phyloP scores from a whole-genome alignment of 2,797 vertebrate species.

The Telmatherina bonti region DNA sequence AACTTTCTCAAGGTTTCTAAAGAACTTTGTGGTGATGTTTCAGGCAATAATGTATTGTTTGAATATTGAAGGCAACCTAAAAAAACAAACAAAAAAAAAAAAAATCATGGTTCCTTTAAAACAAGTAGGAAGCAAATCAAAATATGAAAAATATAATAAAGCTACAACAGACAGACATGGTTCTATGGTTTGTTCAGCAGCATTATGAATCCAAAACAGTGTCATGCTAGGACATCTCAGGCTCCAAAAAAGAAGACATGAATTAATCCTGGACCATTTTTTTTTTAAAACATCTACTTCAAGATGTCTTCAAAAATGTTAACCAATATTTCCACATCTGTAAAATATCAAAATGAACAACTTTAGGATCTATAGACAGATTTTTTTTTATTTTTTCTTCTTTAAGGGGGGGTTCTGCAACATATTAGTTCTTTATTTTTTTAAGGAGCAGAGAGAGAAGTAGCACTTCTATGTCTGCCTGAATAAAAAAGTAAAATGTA shows the following conservation, averaged over 20 bases:
- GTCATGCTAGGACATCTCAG: not conserved
- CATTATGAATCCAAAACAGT: not conserved
- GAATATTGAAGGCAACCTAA: not conserved
- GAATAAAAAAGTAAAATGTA: not conserved
- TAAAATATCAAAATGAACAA: constrained; percentile 9
- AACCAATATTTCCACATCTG: not conserved
- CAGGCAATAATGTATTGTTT: not conserved
- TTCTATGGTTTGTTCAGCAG: not conserved
- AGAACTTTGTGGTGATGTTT: not conserved
- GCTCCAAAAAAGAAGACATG: not conserved
- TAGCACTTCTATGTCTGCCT: not conserved
- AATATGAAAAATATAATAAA: not conserved
- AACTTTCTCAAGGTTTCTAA: too few species aligned
- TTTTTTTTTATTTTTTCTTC: too few species aligned
- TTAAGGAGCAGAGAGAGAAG: not conserved
- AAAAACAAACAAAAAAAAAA: not conserved
- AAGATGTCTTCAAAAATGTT: not conserved
- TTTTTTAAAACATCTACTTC: not conserved
- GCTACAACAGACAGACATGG: not conserved
- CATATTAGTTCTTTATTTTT: not conserved
- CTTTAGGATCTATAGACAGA: not conserved
- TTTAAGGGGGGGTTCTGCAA: not conserved
- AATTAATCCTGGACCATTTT: not conserved
- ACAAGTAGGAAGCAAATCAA: too few species aligned
- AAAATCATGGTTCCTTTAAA: too few species aligned